These are phyloP conservation scores for Pelusios castaneus DNA, from an alignment of 2,113 vertebrate species.

Conservation along the genomic window DNA sequence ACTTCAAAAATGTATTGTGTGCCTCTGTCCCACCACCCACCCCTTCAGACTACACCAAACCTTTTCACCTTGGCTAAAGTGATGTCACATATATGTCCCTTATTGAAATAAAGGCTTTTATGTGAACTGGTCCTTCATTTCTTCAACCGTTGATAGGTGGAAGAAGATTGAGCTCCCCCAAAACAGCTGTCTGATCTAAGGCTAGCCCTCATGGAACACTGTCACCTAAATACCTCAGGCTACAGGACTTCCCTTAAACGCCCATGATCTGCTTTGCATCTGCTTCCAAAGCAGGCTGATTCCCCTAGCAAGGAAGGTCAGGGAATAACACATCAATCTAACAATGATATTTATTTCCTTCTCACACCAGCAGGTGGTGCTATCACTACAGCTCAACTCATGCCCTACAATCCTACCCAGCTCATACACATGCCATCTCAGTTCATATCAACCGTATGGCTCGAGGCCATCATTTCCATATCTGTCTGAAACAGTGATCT, in stretches of 20 bases:
- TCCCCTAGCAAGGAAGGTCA: rapidly evolving
- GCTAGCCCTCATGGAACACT: rapidly evolving
- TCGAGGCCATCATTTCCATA: rapidly evolving
- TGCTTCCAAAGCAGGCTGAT: background rate
- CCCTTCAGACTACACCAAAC: background rate
- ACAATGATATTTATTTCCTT: slow-evolving; percentile 6
- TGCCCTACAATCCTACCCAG: background rate
- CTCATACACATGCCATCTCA: rapidly evolving
- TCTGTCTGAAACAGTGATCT: rapidly evolving
- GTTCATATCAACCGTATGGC: rapidly evolving
- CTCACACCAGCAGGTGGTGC: slow-evolving; percentile 75
- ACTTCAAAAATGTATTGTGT: background rate
- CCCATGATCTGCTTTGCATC: rapidly evolving
- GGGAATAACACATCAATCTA: rapidly evolving
- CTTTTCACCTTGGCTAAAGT: background rate
- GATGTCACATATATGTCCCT: rapidly evolving
- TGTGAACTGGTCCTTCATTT: background rate
- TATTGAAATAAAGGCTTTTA: rapidly evolving
- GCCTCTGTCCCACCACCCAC: background rate
- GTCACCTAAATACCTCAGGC: rapidly evolving
- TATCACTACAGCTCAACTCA: background rate
- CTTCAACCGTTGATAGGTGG: rapidly evolving
- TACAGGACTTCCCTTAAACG: rapidly evolving
- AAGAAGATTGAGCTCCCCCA: background rate
- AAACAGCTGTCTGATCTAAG: rapidly evolving